These are phyloP conservation scores for Rutilus rutilus DNA, from an alignment of 2,113 vertebrate genomes.

Conservation along the genomic window DNA sequence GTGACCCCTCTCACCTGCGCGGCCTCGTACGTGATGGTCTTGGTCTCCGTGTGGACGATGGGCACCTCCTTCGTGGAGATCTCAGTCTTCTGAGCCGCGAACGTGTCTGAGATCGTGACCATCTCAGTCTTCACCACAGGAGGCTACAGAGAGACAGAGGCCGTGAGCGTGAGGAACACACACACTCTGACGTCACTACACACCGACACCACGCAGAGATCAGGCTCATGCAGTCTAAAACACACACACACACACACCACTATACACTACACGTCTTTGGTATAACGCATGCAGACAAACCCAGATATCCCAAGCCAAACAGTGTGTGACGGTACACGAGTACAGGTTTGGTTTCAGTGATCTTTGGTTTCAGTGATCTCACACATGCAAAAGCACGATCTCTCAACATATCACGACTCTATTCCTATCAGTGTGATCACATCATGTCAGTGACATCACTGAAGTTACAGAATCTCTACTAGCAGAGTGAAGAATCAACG, in stretches of 20 bases:
- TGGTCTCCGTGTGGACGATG: slow-evolving; percentile 99
- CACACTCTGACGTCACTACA: neutral
- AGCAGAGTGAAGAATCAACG: neutral
- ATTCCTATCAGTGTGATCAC: neutral
- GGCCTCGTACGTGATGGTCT: slow-evolving; percentile 98
- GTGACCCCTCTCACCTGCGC: slow-evolving; percentile 83
- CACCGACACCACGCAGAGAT: slow-evolving; percentile 5
- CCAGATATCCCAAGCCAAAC: neutral
- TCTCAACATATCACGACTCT: too few relatives aligned
- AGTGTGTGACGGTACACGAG: neutral
- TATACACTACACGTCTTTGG: slow-evolving; percentile 37
- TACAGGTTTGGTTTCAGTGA: neutral
- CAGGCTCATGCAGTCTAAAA: slow-evolving; percentile 16
- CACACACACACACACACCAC: neutral
- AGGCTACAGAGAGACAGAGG: slow-evolving; percentile 82
- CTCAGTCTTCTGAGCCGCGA: slow-evolving; percentile 93
- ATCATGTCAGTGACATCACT: neutral
- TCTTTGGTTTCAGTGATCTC: neutral
- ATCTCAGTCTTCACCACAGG: slow-evolving; percentile 99
- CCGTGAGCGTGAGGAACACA: slow-evolving; percentile 61
- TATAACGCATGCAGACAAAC: slow-evolving; percentile 27
- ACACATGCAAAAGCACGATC: neutral
- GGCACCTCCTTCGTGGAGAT: slow-evolving; percentile 98
- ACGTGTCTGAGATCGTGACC: slow-evolving; percentile 98
- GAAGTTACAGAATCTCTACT: neutral